A percentile compares a stretch with the other conserved stretches of the same genome.
Evolutionary conservation across 1,140 invertebrate species (phyloP).

Genomic region (Eciton burchellii): DNA sequence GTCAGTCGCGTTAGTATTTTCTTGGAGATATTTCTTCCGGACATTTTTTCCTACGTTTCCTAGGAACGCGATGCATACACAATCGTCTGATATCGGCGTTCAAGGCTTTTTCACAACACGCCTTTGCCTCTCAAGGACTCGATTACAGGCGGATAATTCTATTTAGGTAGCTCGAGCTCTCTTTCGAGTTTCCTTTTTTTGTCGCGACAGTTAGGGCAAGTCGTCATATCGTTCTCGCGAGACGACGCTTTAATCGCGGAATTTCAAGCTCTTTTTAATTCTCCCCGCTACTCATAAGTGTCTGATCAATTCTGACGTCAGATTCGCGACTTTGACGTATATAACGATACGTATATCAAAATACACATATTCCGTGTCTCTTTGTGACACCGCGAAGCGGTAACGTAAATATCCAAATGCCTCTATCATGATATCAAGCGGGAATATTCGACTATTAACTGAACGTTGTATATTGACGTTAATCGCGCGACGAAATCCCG

Average conservation of each 20-base stretch:
- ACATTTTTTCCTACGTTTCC: too few species aligned
- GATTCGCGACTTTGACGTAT: constrained; percentile 48
- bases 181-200: constrained; percentile 29
- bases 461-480: not conserved
- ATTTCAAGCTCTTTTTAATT: constrained; percentile 54
- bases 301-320: constrained; percentile 51
- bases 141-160: constrained; percentile 56
- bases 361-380: constrained; percentile 21
- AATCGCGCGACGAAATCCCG: not conserved
- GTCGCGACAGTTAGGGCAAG: constrained; percentile 36
- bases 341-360: constrained; percentile 31
- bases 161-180: constrained; percentile 50
- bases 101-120: constrained; percentile 33
- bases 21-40: constrained; percentile 10
- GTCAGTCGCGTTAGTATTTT: constrained; percentile 1
- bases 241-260: constrained; percentile 15
- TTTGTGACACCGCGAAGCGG: not conserved
- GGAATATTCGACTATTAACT: constrained; percentile 31
- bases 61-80: constrained; percentile 52
- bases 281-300: constrained; percentile 26
- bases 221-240: constrained; percentile 42
- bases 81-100: constrained; percentile 42
- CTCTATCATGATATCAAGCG: not conserved
- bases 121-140: constrained; percentile 59
- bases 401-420: constrained; percentile 40